Base-by-base conservation (phyloP, 1,140 invertebrate species). In the Conus betulinus region DNA sequence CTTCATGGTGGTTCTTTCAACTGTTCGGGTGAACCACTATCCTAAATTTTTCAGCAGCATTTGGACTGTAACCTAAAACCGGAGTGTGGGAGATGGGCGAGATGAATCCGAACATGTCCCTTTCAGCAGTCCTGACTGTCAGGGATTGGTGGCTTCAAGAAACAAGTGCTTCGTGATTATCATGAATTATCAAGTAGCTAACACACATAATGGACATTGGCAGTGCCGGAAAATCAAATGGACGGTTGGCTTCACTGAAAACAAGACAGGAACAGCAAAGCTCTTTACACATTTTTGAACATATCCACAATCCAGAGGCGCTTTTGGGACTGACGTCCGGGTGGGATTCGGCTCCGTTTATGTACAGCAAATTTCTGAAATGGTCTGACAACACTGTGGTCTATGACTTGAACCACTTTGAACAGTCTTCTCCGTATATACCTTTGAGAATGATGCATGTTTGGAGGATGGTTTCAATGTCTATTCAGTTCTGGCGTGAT, bases 1-100 rank as follows among this genome's bases (percentile, higher is more conserved):
- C 15, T 85, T 13, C 15, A 25, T 5, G 71, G 10, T 23, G 84
- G 27, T 6, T 51, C 71, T 5, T 85, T 63, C 27, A 57, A 85
- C 63, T 85, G 84, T 25, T 71, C 60, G n/a, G 10, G 84, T 71
- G 15, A 13, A 53, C 2, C 57, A 85, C 57, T 85, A 85, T 25
- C 11, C 57, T 39, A 17, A 8, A 8, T n/a, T n/a, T 85, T 85
- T 71, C 52, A 51, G 23, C 57, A 67, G 5, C 84, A 85, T 57
- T 13, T 85, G 25, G 60, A 85, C 39, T 85, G 84, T 51, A 85
- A 85, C 60, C 63, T 85, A 27, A n/a, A 85, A n/a, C 57, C 60
- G 27, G 84, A 85, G 84, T 85, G 84, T 52, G n/a, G 6, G 71
- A 5, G 27, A 55, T 39, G 84, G 55, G 17, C n/a, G n/a, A n/a